Base-by-base conservation (phyloP, 1,140 invertebrate species). In the Anoplophora glabripennis region DNA sequence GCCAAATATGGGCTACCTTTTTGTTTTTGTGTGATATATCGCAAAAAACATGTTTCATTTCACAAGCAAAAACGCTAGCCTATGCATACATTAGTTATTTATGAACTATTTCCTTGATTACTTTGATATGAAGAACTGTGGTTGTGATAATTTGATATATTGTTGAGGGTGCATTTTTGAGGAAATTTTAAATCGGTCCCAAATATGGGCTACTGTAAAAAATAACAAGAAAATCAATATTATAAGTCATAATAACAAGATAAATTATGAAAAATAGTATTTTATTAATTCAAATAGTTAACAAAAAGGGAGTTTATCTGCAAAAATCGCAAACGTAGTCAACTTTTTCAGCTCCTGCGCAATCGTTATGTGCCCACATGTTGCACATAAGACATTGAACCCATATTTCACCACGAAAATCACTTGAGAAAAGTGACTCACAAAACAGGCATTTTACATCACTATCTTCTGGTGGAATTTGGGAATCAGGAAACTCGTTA, bases 321-420 rank as follows among this genome's bases (percentile, higher is more conserved):
- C 21, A 28, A 48, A 49, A 54, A 28, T 54, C 52, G 44, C 54
- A 62, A 15, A 52, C 34, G 52, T 53, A 57, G 14, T 61, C 12
- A 17, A 47, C 47, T 45, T 34, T 48, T 12, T 67, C 59, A 47
- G 51, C 36, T 21, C 55, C 62, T 38, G 61, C 59, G 53, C 62
- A 66, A 11, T 64, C 47, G 14, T 36, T 36, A 51, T 66, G 61
- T 15, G 57, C 37, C 64, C 61, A 66, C 40, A 64, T 15, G 37
- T 37, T 18, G 21, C n/a, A 41, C 40, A 41, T 17, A 41, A 12
- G 15, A 7, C 40, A 41, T 17, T 41, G n/a, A 41, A 41, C 15
- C 40, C n/a, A 41, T 12, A 41, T 41, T 12, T 12, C 40, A 41
- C 40, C n/a, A 41, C 15, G 17, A 34, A 34, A 18, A 34, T 52